Evolutionary conservation across 1,140 invertebrate species (phyloP).

Genomic region (Ectropis grisescens): DNA sequence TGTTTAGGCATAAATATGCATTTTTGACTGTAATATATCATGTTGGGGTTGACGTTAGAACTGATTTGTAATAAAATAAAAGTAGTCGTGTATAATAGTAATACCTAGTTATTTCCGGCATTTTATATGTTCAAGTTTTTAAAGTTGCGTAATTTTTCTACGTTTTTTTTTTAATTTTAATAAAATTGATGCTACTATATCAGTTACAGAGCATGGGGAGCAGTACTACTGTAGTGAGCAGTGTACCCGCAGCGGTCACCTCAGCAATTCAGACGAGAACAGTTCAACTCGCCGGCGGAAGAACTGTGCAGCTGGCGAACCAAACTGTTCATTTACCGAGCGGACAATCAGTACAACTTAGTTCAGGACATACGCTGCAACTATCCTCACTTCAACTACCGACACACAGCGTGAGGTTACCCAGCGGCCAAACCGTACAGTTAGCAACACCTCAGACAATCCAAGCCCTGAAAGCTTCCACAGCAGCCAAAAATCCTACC

Average conservation of each 20-base stretch:
- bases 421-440: slow-evolving; percentile 51
- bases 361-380: slow-evolving; percentile 36
- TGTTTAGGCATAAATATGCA: no score
- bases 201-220: slow-evolving; percentile 25
- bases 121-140: no score
- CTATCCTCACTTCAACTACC: slow-evolving; percentile 39
- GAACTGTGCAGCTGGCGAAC: slow-evolving; percentile 37
- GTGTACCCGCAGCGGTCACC: slow-evolving; percentile 26
- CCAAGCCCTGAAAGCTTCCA: slow-evolving; percentile 26
- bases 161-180: no score
- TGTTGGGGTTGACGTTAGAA: no score
- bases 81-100: no score
- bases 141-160: no score
- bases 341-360: slow-evolving; percentile 38
- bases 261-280: slow-evolving; percentile 31
- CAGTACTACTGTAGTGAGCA: slow-evolving; percentile 33
- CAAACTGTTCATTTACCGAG: slow-evolving; percentile 42
- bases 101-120: no score
- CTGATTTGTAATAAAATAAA: no score
- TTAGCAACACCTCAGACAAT: slow-evolving; percentile 34
- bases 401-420: slow-evolving; percentile 40
- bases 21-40: no score
- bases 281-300: slow-evolving; percentile 38
- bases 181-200: no score
- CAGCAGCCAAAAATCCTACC: slow-evolving; percentile 22